These are phyloP conservation scores for Myodes glareolus DNA, from an alignment of 2,113 vertebrate genomes.

Conservation along the genomic window DNA sequence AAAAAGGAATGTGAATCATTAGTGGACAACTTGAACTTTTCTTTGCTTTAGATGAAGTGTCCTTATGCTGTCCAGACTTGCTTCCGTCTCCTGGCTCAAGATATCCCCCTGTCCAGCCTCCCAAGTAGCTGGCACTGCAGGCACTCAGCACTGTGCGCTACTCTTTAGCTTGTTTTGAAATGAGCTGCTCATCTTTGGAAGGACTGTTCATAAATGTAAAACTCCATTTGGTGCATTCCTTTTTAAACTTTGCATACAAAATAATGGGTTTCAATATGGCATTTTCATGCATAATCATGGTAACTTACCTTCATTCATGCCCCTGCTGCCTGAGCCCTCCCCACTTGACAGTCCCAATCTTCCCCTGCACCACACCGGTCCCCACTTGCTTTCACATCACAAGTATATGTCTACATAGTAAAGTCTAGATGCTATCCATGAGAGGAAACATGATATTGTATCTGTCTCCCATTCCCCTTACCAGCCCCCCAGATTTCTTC, in stretches of 20 bases:
- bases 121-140: background rate
- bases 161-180: background rate
- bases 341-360: too few relatives aligned
- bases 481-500: background rate
- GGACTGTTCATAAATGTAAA: background rate
- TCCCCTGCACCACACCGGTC: too few relatives aligned
- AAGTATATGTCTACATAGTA: background rate
- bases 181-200: background rate
- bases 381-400: background rate
- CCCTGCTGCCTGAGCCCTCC: background rate
- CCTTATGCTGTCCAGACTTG: background rate
- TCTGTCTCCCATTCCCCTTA: background rate
- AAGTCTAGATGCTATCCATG: background rate
- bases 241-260: background rate
- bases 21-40: background rate
- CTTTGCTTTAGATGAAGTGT: slow-evolving; percentile 1
- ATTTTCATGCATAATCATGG: background rate
- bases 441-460: background rate
- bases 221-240: background rate
- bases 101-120: background rate
- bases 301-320: background rate
- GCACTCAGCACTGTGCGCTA: background rate
- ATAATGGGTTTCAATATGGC: background rate
- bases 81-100: background rate
- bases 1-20: background rate